Evolutionary conservation across 1,140 invertebrate species (phyloP).

Genomic region (Sitophilus oryzae): DNA sequence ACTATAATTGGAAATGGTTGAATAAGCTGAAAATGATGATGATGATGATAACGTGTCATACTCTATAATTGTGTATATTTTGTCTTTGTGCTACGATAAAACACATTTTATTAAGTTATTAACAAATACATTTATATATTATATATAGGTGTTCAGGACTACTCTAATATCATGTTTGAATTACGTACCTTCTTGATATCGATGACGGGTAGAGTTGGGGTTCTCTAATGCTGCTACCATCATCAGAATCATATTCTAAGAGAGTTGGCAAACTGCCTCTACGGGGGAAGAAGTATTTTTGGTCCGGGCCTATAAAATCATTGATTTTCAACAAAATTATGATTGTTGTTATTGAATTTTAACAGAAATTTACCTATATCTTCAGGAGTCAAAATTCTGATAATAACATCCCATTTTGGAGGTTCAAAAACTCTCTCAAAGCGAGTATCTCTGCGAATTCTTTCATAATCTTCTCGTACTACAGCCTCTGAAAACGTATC

Average conservation of each 20-base stretch:
- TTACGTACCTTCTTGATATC: slow-evolving; percentile 42
- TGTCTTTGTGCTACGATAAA: no score
- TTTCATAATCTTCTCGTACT: slow-evolving; percentile 80
- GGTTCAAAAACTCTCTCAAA: slow-evolving; percentile 20
- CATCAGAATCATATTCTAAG: slow-evolving; percentile 80
- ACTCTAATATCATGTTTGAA: no score
- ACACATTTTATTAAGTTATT: no score
- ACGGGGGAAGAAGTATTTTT: slow-evolving; percentile 39
- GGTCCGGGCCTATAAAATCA: slow-evolving; percentile 17
- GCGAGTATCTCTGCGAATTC: slow-evolving; percentile 60
- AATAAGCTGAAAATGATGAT: no score
- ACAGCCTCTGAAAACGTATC: slow-evolving; percentile 53
- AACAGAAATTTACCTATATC: slow-evolving; percentile 42
- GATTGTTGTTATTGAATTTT: not conserved
- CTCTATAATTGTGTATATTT: no score
- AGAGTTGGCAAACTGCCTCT: slow-evolving; percentile 76
- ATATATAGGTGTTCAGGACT: no score
- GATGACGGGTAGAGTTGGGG: slow-evolving; percentile 43
- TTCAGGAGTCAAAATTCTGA: slow-evolving; percentile 71
- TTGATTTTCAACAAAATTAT: not conserved
- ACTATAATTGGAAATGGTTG: no score
- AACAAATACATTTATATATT: no score
- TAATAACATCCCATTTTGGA: slow-evolving; percentile 74
- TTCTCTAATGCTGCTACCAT: slow-evolving; percentile 62
- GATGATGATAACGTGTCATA: no score